phyloP scores from a whole-genome alignment of 1,140 invertebrate species.

The Aphis craccivora region DNA sequence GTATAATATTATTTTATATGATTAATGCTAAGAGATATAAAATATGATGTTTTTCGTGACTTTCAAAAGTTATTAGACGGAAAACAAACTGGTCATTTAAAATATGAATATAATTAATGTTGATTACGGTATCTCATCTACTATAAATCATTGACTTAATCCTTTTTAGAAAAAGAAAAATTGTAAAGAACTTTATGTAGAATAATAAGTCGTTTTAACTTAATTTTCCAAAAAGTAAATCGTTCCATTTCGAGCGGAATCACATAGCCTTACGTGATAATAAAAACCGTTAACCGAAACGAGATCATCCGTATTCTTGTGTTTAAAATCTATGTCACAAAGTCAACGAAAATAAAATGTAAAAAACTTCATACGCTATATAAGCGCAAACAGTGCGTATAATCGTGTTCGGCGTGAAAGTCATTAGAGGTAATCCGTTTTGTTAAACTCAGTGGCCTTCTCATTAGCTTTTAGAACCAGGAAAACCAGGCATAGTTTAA shows the following conservation, averaged over 20 bases:
- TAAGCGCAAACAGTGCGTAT: neutral
- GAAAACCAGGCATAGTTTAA: neutral
- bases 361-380: neutral
- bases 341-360: neutral
- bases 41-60: neutral
- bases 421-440: conserved; percentile 20
- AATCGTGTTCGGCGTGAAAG: neutral
- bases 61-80: neutral
- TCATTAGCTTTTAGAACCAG: conserved; percentile 16
- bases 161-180: too few relatives aligned
- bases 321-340: neutral
- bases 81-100: neutral
- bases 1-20: neutral
- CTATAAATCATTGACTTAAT: too few relatives aligned
- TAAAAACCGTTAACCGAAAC: neutral
- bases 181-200: too few relatives aligned
- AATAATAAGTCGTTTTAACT: neutral
- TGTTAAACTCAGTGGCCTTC: neutral
- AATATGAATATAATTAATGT: neutral
- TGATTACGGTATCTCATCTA: neutral
- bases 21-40: neutral
- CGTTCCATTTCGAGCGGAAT: neutral
- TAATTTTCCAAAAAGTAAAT: neutral
- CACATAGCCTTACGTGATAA: neutral
- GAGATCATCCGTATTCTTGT: neutral